Evolutionary conservation across 64 coral and sea anemone genomes (phyloP).

Genomic region (Astreopora myriophthalma): DNA sequence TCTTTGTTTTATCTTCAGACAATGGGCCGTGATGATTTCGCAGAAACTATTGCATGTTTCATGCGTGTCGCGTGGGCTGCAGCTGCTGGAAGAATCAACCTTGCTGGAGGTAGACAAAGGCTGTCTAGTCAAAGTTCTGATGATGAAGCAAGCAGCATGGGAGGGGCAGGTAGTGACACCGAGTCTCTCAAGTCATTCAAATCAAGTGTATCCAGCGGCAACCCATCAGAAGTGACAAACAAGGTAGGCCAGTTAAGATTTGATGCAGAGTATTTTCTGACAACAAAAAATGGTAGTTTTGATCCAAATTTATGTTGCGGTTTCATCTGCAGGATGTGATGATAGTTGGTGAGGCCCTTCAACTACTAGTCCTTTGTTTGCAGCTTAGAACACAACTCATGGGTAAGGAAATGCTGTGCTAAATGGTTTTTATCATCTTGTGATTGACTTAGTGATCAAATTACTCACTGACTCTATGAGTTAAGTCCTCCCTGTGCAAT

Average conservation of each 20-base stretch:
- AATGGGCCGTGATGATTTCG: slow-evolving; percentile 93
- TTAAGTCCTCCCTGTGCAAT: background rate
- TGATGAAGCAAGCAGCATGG: slow-evolving; percentile 64
- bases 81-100: slow-evolving; percentile 83
- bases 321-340: slow-evolving; percentile 78
- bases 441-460: background rate
- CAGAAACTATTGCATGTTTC: slow-evolving; percentile 91
- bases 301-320: background rate
- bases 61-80: slow-evolving; percentile 95
- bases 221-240: slow-evolving; percentile 77
- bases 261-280: background rate
- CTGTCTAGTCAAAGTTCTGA: slow-evolving; percentile 91
- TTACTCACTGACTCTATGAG: background rate
- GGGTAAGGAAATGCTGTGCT: slow-evolving; percentile 48
- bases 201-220: slow-evolving; percentile 61
- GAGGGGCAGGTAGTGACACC: slow-evolving; percentile 85
- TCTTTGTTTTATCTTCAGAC: slow-evolving; percentile 49
- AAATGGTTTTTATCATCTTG: background rate
- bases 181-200: slow-evolving; percentile 90
- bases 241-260: slow-evolving; percentile 44
- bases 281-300: no score
- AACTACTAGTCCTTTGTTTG: slow-evolving; percentile 86
- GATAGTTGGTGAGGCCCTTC: slow-evolving; percentile 85
- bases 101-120: slow-evolving; percentile 88
- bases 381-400: slow-evolving; percentile 90